phyloP scores from a whole-genome alignment of 2,113 vertebrate genomes.

The Himantopus leucocephalus region DNA sequence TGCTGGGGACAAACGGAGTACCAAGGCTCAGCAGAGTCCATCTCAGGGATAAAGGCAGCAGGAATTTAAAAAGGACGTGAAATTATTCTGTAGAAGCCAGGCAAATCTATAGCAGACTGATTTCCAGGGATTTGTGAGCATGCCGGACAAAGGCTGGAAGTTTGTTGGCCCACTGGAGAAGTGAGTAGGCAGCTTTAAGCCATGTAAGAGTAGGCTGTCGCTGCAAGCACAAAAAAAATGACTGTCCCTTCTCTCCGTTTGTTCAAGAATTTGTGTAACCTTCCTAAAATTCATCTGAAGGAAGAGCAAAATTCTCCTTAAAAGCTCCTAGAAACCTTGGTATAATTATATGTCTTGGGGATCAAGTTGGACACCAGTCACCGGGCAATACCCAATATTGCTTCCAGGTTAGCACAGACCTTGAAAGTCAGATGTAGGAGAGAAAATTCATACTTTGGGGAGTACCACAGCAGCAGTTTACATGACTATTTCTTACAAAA shows the following conservation, averaged over 20 bases:
- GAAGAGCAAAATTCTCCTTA: not conserved
- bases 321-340: not conserved
- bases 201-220: rapidly evolving
- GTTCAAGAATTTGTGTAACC: not conserved
- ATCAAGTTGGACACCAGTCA: not conserved
- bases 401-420: not conserved
- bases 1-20: not conserved
- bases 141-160: not conserved
- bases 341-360: not conserved
- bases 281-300: not conserved
- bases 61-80: not conserved
- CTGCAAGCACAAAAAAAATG: not conserved
- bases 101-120: not conserved
- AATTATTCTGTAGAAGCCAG: not conserved
- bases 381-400: not conserved
- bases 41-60: not conserved
- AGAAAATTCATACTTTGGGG: not conserved
- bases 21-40: not conserved
- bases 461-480: not conserved
- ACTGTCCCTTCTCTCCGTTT: not conserved
- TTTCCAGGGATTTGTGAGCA: not conserved
- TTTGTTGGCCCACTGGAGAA: not conserved
- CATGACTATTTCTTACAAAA: not conserved
- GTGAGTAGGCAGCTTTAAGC: not conserved
- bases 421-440: not conserved